A percentile compares a stretch with the other conserved stretches of the same genome.
These are phyloP conservation scores for Simalia tracyae DNA, from an alignment of 2,797 vertebrate species.

Conservation along the genomic window DNA sequence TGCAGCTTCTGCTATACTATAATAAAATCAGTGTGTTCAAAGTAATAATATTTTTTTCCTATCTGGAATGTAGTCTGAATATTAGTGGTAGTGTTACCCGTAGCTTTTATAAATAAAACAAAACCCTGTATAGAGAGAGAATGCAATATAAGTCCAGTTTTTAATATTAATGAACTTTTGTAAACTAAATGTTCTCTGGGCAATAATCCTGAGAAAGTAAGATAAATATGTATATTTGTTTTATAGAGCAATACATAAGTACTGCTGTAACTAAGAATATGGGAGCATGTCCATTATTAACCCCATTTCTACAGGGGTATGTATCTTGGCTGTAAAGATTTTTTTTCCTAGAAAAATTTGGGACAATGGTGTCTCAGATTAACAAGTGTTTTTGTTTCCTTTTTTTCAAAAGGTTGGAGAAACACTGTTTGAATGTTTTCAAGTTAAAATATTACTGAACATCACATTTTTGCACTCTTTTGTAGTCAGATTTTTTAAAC, in stretches of 20 bases:
- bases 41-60: slow-evolving; percentile 50
- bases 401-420: slow-evolving; percentile 50
- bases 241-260: slow-evolving; percentile 48
- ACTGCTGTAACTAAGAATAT: slow-evolving; percentile 46
- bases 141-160: slow-evolving; percentile 49
- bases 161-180: slow-evolving; percentile 43
- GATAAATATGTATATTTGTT: slow-evolving; percentile 61
- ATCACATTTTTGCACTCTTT: slow-evolving; percentile 68
- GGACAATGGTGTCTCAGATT: slow-evolving; percentile 65
- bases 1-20: slow-evolving; percentile 45
- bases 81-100: slow-evolving; percentile 45
- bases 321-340: slow-evolving; percentile 59
- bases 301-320: slow-evolving; percentile 69
- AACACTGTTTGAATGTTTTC: slow-evolving; percentile 54
- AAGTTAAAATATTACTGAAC: slow-evolving; percentile 53
- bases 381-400: slow-evolving; percentile 53
- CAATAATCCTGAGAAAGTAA: slow-evolving; percentile 32
- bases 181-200: slow-evolving; percentile 8
- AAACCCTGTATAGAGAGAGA: slow-evolving; percentile 48
- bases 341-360: slow-evolving; percentile 69
- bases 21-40: slow-evolving; percentile 40
- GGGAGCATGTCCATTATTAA: slow-evolving; percentile 39
- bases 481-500: slow-evolving; percentile 43
- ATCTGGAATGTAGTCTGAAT: slow-evolving; percentile 63
- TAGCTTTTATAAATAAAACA: slow-evolving; percentile 49